Base-by-base conservation (phyloP, 2,888 invertebrate species). In the Plemyria rubiginata region DNA sequence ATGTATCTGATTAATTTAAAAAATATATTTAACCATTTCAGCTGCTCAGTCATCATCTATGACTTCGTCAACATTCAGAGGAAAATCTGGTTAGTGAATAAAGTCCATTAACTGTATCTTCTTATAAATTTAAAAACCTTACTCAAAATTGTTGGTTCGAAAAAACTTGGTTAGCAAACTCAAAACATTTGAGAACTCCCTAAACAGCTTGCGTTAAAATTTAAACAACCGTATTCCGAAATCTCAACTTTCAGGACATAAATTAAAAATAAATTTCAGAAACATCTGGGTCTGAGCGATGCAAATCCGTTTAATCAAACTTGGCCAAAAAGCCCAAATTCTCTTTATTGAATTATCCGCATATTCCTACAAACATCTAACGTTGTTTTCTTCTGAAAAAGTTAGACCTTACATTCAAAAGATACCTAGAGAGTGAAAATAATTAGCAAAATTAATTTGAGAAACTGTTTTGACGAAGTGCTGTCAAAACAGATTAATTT, bases 251-350 rank as follows among this genome's bases (percentile, higher is more conserved):
- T 84, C 77, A 74, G 83, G 82, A 85, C 83, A 88, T 88, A 88
- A 89, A 90, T 90, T 90, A 90, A 88, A 89, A 88, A 89, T 88
- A 87, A 88, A 88, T 88, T 86, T 87, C 79, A 77, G 77, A 78
- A 78, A 76, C 90, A 88, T 88, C 87, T 86, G 89, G 77, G 76
- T 70, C 78, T 80, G 83, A 77, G 80, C 82, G 81, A 88, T 86
- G 88, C 83, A 87, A 89, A 89, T 90, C 82, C 76, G 81, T 88
- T 88, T 88, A 86, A 90, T 89, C 88, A 87, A 90, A 71, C 66
- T 65, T 67, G 41, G 57, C 58, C 60, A 38, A 60, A 67, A 59
- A 58, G 50, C 51, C 67, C 60, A 66, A 40, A 51, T 69, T 78
- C 72, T 77, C 77, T 76, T 80, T 83, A 83, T 85, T 85, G 78